Evolutionary conservation across 2,888 invertebrate genomes (phyloP).

Genomic region (Nomada hirtipes): DNA sequence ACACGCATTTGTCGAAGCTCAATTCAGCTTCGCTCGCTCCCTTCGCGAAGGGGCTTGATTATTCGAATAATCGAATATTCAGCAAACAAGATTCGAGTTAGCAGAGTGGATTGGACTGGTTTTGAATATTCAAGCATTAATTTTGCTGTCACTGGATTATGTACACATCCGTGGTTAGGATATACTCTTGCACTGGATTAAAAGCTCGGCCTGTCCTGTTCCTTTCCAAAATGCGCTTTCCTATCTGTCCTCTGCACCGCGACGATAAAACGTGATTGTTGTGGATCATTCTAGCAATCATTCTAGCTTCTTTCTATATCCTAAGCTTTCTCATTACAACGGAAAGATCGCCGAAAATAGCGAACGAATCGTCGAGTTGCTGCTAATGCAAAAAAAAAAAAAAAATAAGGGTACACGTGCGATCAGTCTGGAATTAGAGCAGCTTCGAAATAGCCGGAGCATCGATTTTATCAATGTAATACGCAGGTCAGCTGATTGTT

Average conservation of each 20-base stretch:
- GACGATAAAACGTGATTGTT: neutral
- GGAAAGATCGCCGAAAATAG: neutral
- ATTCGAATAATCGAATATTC: constrained; percentile 37
- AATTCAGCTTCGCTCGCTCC: neutral
- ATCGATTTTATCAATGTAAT: constrained; percentile 29
- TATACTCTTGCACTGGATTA: neutral
- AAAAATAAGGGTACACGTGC: neutral
- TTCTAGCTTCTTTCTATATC: neutral
- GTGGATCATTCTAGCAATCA: neutral
- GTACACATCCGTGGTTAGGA: no score
- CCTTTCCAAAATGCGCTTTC: no score
- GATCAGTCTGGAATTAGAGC: constrained; percentile 37
- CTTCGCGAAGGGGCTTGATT: neutral
- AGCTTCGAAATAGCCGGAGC: constrained; percentile 15
- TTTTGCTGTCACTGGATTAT: constrained; percentile 19
- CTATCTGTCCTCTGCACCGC: no score
- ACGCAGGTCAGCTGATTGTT: constrained; percentile 13
- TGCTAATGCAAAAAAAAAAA: neutral
- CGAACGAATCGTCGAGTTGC: constrained; percentile 9
- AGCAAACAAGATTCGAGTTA: constrained; percentile 22
- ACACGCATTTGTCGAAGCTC: no score
- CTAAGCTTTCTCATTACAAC: neutral
- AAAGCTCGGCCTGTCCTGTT: neutral
- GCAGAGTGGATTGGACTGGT: constrained; percentile 12
- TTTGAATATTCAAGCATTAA: constrained; percentile 39